phyloP scores from a whole-genome alignment of 2,113 vertebrate genomes.

The Gambusia holbrooki region DNA sequence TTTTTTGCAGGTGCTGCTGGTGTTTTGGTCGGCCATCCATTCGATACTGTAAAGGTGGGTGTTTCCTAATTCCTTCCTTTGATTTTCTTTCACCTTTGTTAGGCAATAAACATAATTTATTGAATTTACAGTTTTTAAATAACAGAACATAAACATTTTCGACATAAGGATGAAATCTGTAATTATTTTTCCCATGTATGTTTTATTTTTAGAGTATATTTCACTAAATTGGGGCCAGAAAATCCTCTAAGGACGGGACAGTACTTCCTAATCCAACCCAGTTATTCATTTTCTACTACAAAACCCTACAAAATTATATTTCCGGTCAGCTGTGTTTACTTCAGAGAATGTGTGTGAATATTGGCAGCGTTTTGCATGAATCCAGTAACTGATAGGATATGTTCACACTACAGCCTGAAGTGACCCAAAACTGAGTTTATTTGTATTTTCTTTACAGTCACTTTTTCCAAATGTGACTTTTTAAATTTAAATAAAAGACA shows the following conservation, averaged over 20 bases:
- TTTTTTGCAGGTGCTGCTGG: conserved; percentile 88
- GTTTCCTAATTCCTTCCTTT: conserved; percentile 3
- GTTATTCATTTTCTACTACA: neutral
- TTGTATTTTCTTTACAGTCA: too few species aligned
- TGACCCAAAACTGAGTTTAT: too few species aligned
- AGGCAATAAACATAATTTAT: conserved; percentile 4
- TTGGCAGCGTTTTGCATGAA: neutral
- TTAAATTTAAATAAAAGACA: too few species aligned
- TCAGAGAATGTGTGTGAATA: conserved; percentile 8
- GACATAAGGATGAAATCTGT: too few species aligned
- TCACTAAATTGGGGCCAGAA: too few species aligned
- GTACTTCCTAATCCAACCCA: neutral
- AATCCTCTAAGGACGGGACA: neutral
- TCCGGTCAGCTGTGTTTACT: neutral
- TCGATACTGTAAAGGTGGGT: conserved; percentile 91
- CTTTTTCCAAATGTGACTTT: too few species aligned
- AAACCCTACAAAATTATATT: neutral
- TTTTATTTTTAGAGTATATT: too few species aligned
- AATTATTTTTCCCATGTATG: too few species aligned
- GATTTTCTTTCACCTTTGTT: conserved; percentile 19
- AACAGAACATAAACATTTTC: neutral
- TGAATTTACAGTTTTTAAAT: neutral
- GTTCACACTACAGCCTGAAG: too few species aligned
- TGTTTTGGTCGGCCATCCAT: conserved; percentile 95
- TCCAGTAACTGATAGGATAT: neutral